A percentile compares a stretch with the other conserved stretches of the same genome.
phyloP scores from a whole-genome alignment of 2,888 invertebrate species.

The Agrilus biguttatus region DNA sequence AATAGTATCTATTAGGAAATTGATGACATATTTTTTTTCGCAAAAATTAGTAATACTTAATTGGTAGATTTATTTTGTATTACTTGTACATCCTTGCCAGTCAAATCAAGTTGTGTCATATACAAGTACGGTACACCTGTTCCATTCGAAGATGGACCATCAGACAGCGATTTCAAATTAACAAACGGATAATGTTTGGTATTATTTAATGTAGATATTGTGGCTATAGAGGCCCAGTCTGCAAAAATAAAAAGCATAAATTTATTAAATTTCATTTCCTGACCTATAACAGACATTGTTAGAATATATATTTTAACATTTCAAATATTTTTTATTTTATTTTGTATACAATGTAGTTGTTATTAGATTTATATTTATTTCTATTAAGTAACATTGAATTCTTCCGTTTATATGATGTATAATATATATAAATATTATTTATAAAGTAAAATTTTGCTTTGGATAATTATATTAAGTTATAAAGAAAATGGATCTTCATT shows the following conservation, averaged over 20 bases:
- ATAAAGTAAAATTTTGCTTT: too few species aligned
- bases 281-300: background rate
- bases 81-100: slow-evolving; percentile 52
- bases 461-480: too few species aligned
- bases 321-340: too few species aligned
- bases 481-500: too few species aligned
- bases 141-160: slow-evolving; percentile 51
- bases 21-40: background rate
- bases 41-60: background rate
- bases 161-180: slow-evolving; percentile 54
- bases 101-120: slow-evolving; percentile 55
- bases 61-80: slow-evolving; percentile 16
- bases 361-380: too few species aligned
- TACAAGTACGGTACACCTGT: slow-evolving; percentile 62
- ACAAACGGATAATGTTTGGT: slow-evolving; percentile 52
- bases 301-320: too few species aligned
- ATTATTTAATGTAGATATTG: slow-evolving; percentile 45
- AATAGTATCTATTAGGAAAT: too few species aligned
- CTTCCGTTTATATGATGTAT: too few species aligned
- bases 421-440: too few species aligned
- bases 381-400: too few species aligned
- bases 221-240: slow-evolving; percentile 63
- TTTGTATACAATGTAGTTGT: too few species aligned
- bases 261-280: background rate
- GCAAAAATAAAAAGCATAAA: slow-evolving; percentile 13